Evolutionary conservation across 2,797 vertebrate genomes (phyloP).

Genomic region (Microchirus variegatus): DNA sequence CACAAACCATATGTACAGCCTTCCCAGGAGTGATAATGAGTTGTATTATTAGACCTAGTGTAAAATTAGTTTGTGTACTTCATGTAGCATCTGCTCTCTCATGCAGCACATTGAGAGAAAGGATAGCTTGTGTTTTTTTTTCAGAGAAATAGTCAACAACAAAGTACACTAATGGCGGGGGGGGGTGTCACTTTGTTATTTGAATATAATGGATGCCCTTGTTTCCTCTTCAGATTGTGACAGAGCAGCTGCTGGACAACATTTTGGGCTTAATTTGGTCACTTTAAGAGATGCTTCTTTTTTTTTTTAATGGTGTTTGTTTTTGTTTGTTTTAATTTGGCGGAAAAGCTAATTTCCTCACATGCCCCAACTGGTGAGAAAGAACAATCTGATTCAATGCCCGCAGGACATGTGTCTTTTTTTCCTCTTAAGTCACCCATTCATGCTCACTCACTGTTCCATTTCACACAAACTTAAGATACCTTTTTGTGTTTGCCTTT

Average conservation of each 20-base stretch:
- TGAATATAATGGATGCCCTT: too few relatives aligned
- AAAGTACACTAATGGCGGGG: too few relatives aligned
- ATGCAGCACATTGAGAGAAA: not conserved
- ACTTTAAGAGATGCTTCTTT: constrained; percentile 13
- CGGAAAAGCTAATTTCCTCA: too few relatives aligned
- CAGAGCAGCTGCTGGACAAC: constrained; percentile 34
- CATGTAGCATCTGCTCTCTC: constrained; percentile 9
- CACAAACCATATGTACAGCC: constrained; percentile 32
- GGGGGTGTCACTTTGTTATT: too few relatives aligned
- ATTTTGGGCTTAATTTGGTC: constrained; percentile 32
- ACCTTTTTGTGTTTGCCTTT: constrained; percentile 51
- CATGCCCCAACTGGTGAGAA: constrained; percentile 9
- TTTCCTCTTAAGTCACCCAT: constrained; percentile 41
- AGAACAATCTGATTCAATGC: not conserved
- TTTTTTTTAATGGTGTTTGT: not conserved
- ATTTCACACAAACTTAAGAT: too few relatives aligned
- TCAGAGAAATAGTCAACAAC: not conserved
- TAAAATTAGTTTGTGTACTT: constrained; percentile 23
- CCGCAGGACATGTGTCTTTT: constrained; percentile 51
- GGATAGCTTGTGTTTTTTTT: not conserved
- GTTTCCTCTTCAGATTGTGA: too few relatives aligned
- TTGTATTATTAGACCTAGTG: constrained; percentile 23
- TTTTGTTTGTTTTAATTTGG: too few relatives aligned
- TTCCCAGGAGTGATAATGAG: constrained; percentile 27
- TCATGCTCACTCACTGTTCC: constrained; percentile 62